phyloP scores from a whole-genome alignment of 2,113 vertebrate species.

The Callochromis pleurospilus region DNA sequence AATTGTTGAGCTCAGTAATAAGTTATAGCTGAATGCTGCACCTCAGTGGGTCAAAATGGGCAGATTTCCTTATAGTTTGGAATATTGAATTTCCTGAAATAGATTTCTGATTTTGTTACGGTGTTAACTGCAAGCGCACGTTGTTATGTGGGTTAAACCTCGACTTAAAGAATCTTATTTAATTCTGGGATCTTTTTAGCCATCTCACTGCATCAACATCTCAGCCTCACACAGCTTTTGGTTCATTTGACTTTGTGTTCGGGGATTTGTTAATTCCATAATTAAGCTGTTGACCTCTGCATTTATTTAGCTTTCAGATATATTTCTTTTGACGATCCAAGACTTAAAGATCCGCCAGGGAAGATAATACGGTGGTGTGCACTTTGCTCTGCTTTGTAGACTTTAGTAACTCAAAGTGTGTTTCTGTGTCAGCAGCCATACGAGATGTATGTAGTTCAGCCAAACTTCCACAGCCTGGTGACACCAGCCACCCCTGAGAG shows the following conservation, averaged over 20 bases:
- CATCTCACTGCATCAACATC: background rate
- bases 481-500: conserved; percentile 13
- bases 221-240: background rate
- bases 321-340: background rate
- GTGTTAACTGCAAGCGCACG: background rate
- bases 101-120: background rate
- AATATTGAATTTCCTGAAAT: background rate
- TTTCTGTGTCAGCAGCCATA: background rate
- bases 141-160: background rate
- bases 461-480: background rate
- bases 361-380: background rate
- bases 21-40: background rate
- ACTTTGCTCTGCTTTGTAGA: background rate
- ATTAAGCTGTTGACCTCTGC: background rate
- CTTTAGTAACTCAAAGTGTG: background rate
- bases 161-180: background rate
- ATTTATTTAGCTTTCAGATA: background rate
- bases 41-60: background rate
- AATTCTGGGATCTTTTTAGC: background rate
- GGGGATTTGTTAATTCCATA: background rate
- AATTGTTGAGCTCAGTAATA: background rate
- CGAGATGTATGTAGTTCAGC: background rate
- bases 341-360: background rate
- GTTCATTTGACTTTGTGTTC: background rate
- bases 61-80: background rate